Evolutionary conservation across 2,797 vertebrate species (phyloP), one percentile per base, ranked within the genome.

Genomic region (Lophotriccus pileatus): DNA sequence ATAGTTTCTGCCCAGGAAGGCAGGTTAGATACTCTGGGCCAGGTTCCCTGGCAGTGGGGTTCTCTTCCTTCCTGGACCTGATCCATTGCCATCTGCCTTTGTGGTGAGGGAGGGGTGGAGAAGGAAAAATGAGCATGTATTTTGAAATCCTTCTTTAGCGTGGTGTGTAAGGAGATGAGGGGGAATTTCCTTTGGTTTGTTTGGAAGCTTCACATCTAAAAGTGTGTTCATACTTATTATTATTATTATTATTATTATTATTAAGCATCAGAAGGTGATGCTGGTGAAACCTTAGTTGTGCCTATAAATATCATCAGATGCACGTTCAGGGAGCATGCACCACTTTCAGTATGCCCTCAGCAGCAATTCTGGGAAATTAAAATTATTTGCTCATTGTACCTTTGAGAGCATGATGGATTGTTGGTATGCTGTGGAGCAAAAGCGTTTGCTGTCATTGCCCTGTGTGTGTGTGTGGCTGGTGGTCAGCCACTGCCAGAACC

Each of bases 91-190:
- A 25, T 34, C 69, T 73, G 43, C 22, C 4, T 4, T 12, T 41
- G 18, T 30, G 44, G 13, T 70, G 25, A 49, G 44, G 30, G 20
- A 32, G 9, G 6, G 32, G 0, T 66, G n/a, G 18, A 69, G 47
- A 69, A 75, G 13, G 16, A 27, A 84, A 89, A 86, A 68, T 12
- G 2, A 16, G 11, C 0, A 0, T 18, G 7, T 2, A 30, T 80
- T 88, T 47, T 50, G 2, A 76, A 78, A 59, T 6, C 2, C 10
- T 68, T 78, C n/a, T 67, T 60, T 7, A 46, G 3, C 53, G 8
- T 19, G 16, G 7, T 22, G 11, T 8, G 19, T 36, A 36, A 75
- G 23, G 75, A 75, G 12, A 5, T 3, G 10, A 83, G 15, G 8
- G 24, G 6, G 2, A 21, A 41, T 22, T 58, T 67, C 4, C 44